Percentiles rank a stretch among this genome's conserved stretches.
phyloP scores from a whole-genome alignment of 1,140 invertebrate genomes.

The Formica exsecta region DNA sequence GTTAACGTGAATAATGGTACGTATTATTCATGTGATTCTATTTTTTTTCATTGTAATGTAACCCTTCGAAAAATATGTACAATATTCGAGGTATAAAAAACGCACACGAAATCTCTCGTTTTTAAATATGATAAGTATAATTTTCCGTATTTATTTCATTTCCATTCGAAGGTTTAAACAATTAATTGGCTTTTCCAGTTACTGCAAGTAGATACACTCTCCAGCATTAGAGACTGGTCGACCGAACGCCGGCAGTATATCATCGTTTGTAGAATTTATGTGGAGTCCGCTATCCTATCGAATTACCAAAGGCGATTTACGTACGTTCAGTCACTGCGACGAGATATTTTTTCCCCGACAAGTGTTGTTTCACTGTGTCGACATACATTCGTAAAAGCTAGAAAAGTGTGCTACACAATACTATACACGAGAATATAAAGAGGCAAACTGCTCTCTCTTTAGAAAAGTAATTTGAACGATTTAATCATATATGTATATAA shows the following conservation, averaged over 20 bases:
- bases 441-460: not conserved
- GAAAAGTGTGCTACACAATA: not conserved
- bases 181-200: conserved; percentile 69
- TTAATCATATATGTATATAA: not conserved
- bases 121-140: not conserved
- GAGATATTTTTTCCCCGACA: conserved; percentile 68
- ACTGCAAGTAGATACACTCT: not conserved
- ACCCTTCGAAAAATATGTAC: not conserved
- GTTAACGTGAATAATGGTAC: not conserved
- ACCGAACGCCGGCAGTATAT: conserved; percentile 67
- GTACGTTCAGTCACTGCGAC: conserved; percentile 52
- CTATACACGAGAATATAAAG: not conserved
- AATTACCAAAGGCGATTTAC: conserved; percentile 79
- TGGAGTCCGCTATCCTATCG: conserved; percentile 66
- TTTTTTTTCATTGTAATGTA: not conserved
- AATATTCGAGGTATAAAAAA: conserved; percentile 15
- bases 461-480: not conserved
- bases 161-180: conserved; percentile 62
- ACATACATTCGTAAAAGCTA: conserved; percentile 10
- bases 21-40: not conserved
- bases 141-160: conserved; percentile 46
- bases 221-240: conserved; percentile 40
- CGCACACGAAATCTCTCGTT: not conserved
- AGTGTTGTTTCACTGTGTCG: not conserved
- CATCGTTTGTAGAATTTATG: conserved; percentile 77